phyloP scores from a whole-genome alignment of 1,140 invertebrate species.

The Zaprionus kolodkinae region DNA sequence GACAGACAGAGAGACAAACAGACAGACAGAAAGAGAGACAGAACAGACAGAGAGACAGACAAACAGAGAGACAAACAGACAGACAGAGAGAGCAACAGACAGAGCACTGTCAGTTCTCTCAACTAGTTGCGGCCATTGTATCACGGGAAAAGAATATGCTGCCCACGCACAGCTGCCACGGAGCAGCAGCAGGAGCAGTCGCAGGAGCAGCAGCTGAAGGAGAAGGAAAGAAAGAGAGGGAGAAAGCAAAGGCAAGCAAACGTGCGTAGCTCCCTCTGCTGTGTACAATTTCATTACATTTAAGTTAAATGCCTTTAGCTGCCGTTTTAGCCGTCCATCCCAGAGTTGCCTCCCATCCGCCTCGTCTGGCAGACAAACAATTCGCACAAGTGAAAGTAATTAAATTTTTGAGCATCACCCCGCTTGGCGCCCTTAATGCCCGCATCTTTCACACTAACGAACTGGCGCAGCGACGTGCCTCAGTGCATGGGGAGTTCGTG shows the following conservation, averaged over 20 bases:
- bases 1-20: not conserved
- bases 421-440: conserved; percentile 7
- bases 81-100: too few species aligned
- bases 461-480: conserved; percentile 63
- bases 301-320: conserved; percentile 77
- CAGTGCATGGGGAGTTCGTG: conserved; percentile 25
- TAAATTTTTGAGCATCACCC: conserved; percentile 72
- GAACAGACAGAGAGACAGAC: not conserved
- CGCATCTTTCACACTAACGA: conserved; percentile 73
- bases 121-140: conserved; percentile 9
- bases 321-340: conserved; percentile 33
- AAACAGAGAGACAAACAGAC: not conserved
- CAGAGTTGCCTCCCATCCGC: not conserved
- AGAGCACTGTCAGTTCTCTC: not conserved
- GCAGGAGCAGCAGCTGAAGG: not conserved
- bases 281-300: conserved; percentile 77
- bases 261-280: conserved; percentile 53
- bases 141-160: not conserved
- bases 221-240: not conserved
- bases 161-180: conserved; percentile 29
- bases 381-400: conserved; percentile 80
- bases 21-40: not conserved
- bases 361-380: conserved; percentile 67
- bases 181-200: not conserved
- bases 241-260: conserved; percentile 24